Base-by-base conservation (phyloP, 2,113 vertebrate genomes). In the Phylloscopus trochiloides region DNA sequence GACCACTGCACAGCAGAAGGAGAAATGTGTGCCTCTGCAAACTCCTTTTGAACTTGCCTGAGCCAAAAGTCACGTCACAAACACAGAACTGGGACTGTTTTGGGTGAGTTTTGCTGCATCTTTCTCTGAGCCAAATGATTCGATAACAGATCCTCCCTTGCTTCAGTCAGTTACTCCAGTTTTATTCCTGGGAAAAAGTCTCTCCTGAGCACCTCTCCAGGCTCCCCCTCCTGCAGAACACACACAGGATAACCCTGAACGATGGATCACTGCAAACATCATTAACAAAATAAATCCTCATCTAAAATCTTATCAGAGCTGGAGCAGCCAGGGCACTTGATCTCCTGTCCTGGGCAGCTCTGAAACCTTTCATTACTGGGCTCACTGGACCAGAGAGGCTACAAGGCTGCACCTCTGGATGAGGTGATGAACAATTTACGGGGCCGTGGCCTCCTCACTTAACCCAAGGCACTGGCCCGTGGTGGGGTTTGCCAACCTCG, bases 281-380 rank as follows among this genome's bases (percentile, higher is more conserved):
- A 71, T 95, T 94, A 91, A 88, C 25, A 36, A 94, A 92, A 95
- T 94, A 94, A 96, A 97, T 96, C 78, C 86, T 95, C 84, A 93
- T 86, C 80, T 66, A 51, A 87, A 94, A 78, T n/a, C 90, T 91
- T 81, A 75, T 32, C 88, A 70, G 94, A 65, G 57, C 77, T 78
- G 26, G 58, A 90, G 62, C 68, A 72, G 62, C 18, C 52, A 31
- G 82, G 65, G 47, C 52, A 50, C 88, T 97, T 4, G 61, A 94
- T 96, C 93, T 92, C 52, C 26, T 34, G 65, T 84, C 86, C 43
- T 0, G 4, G 78, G 84, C 61, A 88, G 78, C 81, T 73, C 92
- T 73, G 19, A 94, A 90, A 88, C 85, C 88, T 88, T 94, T 96
- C 95, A 97, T 97, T 97, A 96, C 54, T 52, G 91, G 90, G 90